A percentile compares a stretch with the other conserved stretches of the same genome.
phyloP scores from a whole-genome alignment of 2,888 invertebrate species.

The Agrotis segetum region DNA sequence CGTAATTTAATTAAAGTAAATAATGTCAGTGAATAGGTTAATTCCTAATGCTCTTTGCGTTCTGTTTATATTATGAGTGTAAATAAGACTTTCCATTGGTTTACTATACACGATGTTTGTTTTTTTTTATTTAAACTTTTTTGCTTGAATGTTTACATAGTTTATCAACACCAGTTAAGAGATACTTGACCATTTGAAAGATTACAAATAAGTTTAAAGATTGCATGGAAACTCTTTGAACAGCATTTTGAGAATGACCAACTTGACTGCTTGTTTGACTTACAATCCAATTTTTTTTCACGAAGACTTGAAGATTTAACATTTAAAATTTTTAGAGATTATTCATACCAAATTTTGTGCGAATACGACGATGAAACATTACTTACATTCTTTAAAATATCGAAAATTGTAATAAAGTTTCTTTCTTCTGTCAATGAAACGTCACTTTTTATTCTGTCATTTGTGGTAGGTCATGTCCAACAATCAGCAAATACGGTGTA shows the following conservation, averaged over 20 bases:
- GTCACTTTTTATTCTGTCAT: background rate
- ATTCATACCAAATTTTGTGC: background rate
- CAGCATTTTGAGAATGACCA: constrained; percentile 8
- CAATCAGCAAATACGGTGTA: background rate
- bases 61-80: constrained; percentile 1
- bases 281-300: background rate
- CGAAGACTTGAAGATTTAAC: no score
- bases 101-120: background rate
- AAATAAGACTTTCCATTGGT: constrained; percentile 4
- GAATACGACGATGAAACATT: background rate
- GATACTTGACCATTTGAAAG: background rate
- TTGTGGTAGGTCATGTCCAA: background rate
- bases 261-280: constrained; percentile 10
- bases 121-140: constrained; percentile 8
- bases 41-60: background rate
- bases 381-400: no score
- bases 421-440: background rate
- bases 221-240: background rate
- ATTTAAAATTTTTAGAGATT: no score
- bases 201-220: background rate
- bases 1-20: constrained; percentile 24
- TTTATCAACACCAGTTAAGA: constrained; percentile 4
- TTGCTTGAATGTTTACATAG: constrained; percentile 4
- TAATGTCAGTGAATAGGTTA: constrained; percentile 7
- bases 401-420: no score